Conservation (phyloP, 1,140 invertebrate genomes). For the Dreissena polymorpha region DNA sequence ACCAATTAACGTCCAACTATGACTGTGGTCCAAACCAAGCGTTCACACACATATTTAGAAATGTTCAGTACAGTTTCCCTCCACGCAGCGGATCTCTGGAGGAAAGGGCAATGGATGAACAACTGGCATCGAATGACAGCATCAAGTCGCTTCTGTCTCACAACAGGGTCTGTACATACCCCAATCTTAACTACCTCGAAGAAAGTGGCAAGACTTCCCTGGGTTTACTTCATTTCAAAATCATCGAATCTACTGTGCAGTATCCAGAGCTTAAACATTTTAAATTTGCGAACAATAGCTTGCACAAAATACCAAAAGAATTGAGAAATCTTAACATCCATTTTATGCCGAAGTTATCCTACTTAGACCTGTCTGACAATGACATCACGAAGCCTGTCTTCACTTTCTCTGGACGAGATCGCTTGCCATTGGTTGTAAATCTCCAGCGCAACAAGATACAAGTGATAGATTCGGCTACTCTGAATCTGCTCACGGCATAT, state of each 20-base stretch:
- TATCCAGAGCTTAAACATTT: conserved; percentile 14
- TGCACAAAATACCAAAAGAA: conserved; percentile 6
- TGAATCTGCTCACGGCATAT: background rate
- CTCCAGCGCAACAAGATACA: conserved; percentile 11
- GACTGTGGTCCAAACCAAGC: conserved; percentile 29
- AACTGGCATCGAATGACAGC: background rate
- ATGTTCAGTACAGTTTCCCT: conserved; percentile 28
- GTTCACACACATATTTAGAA: conserved; percentile 8
- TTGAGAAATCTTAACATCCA: conserved; percentile 1
- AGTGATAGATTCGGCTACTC: background rate
- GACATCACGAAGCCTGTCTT: conserved; percentile 5
- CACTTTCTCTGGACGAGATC: background rate
- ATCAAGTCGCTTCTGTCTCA: background rate
- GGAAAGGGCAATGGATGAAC: background rate
- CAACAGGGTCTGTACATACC: conserved; percentile 9
- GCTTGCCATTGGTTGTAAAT: conserved; percentile 1
- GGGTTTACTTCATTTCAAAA: conserved; percentile 10
- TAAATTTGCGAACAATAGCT: conserved; percentile 26
- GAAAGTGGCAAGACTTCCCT: conserved; percentile 40
- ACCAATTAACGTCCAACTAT: conserved; percentile 1
- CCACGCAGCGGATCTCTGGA: background rate
- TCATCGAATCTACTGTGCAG: conserved; percentile 24
- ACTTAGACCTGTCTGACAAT: conserved; percentile 28
- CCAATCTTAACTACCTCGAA: conserved; percentile 36
- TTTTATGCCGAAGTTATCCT: conserved; percentile 25